Evolutionary conservation across 2,888 invertebrate species (phyloP), one percentile per base, ranked within the genome.

Genomic region (Ichneumoninae sp.): DNA sequence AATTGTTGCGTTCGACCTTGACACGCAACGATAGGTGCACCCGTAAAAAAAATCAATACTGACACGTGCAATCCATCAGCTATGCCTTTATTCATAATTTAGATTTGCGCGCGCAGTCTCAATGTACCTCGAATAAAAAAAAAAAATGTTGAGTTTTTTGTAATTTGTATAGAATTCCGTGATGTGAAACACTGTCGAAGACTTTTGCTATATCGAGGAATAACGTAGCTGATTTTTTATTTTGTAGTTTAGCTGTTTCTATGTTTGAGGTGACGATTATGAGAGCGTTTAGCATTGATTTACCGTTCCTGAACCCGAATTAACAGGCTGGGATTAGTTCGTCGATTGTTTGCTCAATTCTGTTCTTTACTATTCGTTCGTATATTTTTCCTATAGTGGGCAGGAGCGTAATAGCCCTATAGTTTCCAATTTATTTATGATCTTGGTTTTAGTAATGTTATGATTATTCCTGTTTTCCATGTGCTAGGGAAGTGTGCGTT

Each of bases 381-480:
- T 40, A 74, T 4, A 80, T 33, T 50, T 80, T 74, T 30, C 74
- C 80, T 8, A 80, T 57, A 1, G 72, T 40, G 5, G 71, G 60
- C 19, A 79, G 62, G 7, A 79, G 62, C 10, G 26, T 72, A 19
- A 79, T 60, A 8, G 79, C 72, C 16, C 79, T n/a, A 44, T 79
- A 62, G 44, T 36, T 60, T 16, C 50, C 6, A 6, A 40, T 16
- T n/a, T 47, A 0, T 16, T 50, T 77, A 26, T 36, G 65, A 44
- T 77, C 77, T 1, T 16, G 40, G 16, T 66, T 66, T 68, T 19
- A 47, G 50, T 8, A 70, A n/a, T 26, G 33, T 66, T 8, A 57
- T 33, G n/a, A 77, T 68, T n/a, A 65, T 68, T 50, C 66, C 77
- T 6, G 16, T 19, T 13, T 44, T 66, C 66, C 44, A 44, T 66